A percentile compares a stretch with the other conserved stretches of the same genome.
Conservation (phyloP, 2,113 vertebrate genomes). For the Grammatotria lemairii region DNA sequence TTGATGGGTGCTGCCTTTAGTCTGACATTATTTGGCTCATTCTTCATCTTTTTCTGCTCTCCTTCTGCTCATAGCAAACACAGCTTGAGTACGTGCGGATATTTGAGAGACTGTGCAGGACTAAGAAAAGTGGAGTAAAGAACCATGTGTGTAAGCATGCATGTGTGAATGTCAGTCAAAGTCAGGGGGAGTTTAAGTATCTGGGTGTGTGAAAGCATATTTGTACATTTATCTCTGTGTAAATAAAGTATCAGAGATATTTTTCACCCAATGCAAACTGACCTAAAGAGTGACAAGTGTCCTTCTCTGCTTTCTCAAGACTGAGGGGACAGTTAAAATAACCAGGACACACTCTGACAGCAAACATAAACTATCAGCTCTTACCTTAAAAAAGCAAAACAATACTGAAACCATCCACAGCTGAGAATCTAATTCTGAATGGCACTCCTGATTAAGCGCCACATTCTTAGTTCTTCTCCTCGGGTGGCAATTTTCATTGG, state of each 20-base stretch:
- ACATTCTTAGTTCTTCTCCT: neutral
- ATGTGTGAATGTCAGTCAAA: conserved; percentile 43
- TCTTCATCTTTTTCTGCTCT: conserved; percentile 39
- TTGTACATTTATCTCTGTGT: neutral
- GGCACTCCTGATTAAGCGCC: neutral
- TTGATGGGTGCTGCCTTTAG: conserved; percentile 50
- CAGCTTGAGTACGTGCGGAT: neutral
- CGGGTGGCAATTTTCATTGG: conserved; percentile 11
- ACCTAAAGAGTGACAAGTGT: conserved; percentile 11
- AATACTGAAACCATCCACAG: neutral
- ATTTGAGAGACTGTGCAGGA: neutral
- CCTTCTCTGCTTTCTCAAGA: neutral
- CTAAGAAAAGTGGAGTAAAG: neutral
- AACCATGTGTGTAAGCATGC: neutral
- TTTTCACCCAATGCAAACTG: conserved; percentile 5
- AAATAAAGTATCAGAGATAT: neutral
- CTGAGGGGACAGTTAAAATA: neutral
- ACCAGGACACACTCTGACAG: neutral
- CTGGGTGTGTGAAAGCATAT: neutral
- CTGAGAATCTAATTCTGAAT: neutral
- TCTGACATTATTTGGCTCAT: conserved; percentile 54
- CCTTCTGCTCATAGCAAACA: conserved; percentile 4
- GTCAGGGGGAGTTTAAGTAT: conserved; percentile 12
- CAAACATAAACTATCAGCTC: neutral
- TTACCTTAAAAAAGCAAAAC: neutral